A percentile compares a stretch with the other conserved stretches of the same genome.
These are phyloP conservation scores for Pipra filicauda DNA, from an alignment of 2,113 vertebrate species.

Conservation along the genomic window DNA sequence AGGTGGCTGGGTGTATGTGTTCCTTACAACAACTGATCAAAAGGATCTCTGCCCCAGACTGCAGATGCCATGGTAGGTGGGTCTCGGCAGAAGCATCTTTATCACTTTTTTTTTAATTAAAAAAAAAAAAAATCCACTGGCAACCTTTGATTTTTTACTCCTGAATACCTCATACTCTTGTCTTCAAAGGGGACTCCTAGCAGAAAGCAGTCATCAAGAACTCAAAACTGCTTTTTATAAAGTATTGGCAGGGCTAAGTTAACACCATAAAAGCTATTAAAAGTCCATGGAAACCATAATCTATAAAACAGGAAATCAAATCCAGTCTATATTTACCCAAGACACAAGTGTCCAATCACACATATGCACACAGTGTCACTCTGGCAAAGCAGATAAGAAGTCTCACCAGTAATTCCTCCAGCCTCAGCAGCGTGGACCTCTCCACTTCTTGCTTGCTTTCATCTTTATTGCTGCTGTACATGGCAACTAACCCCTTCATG, in stretches of 20 bases:
- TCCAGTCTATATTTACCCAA: neutral
- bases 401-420: slow-evolving; percentile 77
- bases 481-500: slow-evolving; percentile 74
- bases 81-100: neutral
- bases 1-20: neutral
- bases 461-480: slow-evolving; percentile 69
- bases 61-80: neutral
- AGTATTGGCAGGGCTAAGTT: neutral
- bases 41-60: neutral
- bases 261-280: neutral
- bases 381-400: neutral
- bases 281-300: neutral
- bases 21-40: neutral
- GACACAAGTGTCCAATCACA: neutral
- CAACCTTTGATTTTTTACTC: neutral
- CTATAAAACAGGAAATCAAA: neutral
- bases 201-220: neutral
- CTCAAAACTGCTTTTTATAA: neutral
- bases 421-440: slow-evolving; percentile 74
- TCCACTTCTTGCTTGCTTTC: slow-evolving; percentile 67
- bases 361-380: neutral
- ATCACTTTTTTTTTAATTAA: neutral
- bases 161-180: neutral
- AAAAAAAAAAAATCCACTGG: neutral
- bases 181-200: neutral